Evolutionary conservation across 2,888 invertebrate genomes (phyloP).

Genomic region (Xestia ashworthii): DNA sequence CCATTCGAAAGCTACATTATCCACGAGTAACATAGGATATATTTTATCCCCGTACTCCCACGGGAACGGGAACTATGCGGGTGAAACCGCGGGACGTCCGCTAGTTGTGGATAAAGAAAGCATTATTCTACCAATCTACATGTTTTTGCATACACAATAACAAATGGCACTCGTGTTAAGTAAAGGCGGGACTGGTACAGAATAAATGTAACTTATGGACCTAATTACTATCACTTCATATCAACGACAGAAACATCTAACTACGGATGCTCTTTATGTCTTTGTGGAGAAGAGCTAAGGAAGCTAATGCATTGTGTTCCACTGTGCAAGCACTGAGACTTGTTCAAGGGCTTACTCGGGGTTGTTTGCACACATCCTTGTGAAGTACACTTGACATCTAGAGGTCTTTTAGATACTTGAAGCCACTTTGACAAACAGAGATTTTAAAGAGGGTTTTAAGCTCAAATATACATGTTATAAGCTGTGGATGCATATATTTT

Average conservation of each 20-base stretch:
- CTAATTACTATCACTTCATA: conserved; percentile 2
- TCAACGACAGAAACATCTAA: neutral
- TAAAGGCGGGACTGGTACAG: neutral
- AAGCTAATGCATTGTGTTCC: conserved; percentile 1
- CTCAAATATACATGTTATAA: neutral
- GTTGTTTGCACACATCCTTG: conserved; percentile 11
- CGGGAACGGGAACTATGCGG: too few species aligned
- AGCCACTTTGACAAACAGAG: neutral
- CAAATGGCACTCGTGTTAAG: neutral
- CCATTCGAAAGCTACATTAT: too few species aligned
- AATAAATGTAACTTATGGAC: neutral
- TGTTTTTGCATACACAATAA: neutral
- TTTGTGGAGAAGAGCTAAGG: neutral
- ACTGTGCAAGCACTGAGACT: conserved; percentile 4
- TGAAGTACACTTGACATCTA: conserved; percentile 15
- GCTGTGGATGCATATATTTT: neutral
- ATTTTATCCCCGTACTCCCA: too few species aligned
- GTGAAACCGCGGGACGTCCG: too few species aligned
- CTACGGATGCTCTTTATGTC: conserved; percentile 4
- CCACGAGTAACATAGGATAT: too few species aligned
- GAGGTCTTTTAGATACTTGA: neutral
- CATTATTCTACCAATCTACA: neutral
- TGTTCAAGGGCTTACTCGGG: conserved; percentile 14
- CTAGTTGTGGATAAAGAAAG: neutral
- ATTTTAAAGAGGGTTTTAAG: neutral